Percentiles rank a stretch among this genome's conserved stretches.
Conservation (phyloP, 2,113 vertebrate genomes). For the Condylura cristata region DNA sequence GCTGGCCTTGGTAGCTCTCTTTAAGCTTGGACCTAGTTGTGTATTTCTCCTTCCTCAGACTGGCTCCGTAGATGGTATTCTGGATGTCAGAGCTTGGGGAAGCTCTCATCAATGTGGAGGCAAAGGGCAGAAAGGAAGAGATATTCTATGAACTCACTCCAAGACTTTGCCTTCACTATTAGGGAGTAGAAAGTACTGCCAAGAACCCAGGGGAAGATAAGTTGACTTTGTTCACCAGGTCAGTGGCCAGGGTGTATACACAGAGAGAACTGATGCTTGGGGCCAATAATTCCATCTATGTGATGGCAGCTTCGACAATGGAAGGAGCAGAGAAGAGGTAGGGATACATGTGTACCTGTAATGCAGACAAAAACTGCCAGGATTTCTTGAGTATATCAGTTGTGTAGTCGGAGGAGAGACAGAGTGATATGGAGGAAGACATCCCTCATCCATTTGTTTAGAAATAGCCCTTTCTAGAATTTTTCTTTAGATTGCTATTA, state of each 20-base stretch:
- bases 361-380: background rate
- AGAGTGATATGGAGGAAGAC: background rate
- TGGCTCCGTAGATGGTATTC: background rate
- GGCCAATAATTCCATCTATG: too few species aligned
- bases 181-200: background rate
- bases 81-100: background rate
- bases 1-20: background rate
- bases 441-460: background rate
- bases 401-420: background rate
- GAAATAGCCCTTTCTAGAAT: background rate
- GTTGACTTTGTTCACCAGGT: background rate
- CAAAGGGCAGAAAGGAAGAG: background rate
- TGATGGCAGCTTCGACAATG: too few species aligned
- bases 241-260: accelerated
- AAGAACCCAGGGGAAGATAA: background rate
- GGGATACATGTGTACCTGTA: background rate
- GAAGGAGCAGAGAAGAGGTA: background rate
- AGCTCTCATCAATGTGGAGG: background rate
- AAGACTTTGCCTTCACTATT: background rate
- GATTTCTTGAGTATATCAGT: background rate
- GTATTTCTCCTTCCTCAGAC: background rate
- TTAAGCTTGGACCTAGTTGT: background rate
- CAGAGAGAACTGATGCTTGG: background rate
- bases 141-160: accelerated
- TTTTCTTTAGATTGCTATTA: background rate